Conservation (phyloP, 2,888 invertebrate species). For the Nipponacmea schrenckii region DNA sequence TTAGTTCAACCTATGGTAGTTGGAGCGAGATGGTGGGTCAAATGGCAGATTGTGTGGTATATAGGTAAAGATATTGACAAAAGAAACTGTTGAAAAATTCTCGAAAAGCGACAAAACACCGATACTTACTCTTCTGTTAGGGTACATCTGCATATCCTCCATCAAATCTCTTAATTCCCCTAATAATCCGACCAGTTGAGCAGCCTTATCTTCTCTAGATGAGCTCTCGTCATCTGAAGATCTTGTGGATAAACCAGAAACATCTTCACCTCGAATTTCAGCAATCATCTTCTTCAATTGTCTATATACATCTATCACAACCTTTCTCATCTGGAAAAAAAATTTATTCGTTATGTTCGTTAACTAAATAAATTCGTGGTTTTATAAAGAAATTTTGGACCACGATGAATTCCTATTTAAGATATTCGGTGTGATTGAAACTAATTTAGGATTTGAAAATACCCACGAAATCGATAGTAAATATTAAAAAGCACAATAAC, state of each 20-base stretch:
- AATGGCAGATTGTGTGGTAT: too few species aligned
- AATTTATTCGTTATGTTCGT: not conserved
- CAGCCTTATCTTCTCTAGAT: slow-evolving; percentile 19
- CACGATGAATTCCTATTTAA: too few species aligned
- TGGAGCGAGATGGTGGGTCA: too few species aligned
- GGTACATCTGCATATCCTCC: slow-evolving; percentile 1
- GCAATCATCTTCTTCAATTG: slow-evolving; percentile 67
- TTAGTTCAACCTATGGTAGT: too few species aligned
- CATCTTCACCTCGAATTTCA: slow-evolving; percentile 30
- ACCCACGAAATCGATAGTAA: too few species aligned
- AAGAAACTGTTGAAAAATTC: too few species aligned
- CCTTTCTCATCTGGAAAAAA: slow-evolving; percentile 65
- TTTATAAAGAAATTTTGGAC: too few species aligned
- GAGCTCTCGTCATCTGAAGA: slow-evolving; percentile 26
- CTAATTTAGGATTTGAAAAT: not conserved
- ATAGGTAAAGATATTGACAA: too few species aligned
- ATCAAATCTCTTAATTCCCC: slow-evolving; percentile 16
- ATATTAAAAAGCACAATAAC: too few species aligned
- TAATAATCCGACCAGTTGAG: slow-evolving; percentile 29
- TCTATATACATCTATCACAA: slow-evolving; percentile 68
- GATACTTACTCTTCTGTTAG: not conserved
- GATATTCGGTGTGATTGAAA: not conserved
- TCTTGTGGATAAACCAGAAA: not conserved
- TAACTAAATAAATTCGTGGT: not conserved
- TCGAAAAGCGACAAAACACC: too few species aligned